phyloP scores from a whole-genome alignment of 2,797 vertebrate genomes.

The Poecilia wingei region DNA sequence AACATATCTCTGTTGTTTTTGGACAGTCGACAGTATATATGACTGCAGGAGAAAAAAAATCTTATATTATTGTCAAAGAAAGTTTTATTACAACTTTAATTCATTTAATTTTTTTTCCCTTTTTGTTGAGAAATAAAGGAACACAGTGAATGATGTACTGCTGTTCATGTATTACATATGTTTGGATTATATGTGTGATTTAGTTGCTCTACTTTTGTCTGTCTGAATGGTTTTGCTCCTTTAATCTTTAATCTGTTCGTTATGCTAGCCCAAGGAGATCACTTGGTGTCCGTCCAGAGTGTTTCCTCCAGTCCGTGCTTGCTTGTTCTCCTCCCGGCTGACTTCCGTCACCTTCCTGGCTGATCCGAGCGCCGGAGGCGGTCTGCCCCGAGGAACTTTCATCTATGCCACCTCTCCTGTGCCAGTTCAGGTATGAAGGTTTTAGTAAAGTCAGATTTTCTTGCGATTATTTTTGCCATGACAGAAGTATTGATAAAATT shows the following conservation, averaged over 20 bases:
- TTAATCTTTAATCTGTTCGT: constrained; percentile 16
- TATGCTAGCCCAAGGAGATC: constrained; percentile 92
- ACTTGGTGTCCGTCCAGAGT: constrained; percentile 95
- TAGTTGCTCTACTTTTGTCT: not conserved
- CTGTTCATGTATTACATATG: not conserved
- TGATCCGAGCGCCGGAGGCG: constrained; percentile 96
- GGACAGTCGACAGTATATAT: too few species aligned
- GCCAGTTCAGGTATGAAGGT: constrained; percentile 88
- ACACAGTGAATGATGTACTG: not conserved
- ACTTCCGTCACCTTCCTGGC: constrained; percentile 97
- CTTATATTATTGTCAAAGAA: not conserved
- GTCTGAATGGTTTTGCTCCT: constrained; percentile 5
- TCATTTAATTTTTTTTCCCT: not conserved
- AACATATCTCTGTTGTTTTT: not conserved
- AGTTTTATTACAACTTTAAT: not conserved
- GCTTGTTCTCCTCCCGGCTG: constrained; percentile 96
- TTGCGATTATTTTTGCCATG: not conserved
- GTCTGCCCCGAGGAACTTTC: constrained; percentile 95
- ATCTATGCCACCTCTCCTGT: constrained; percentile 96
- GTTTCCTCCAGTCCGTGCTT: constrained; percentile 95
- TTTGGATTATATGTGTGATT: not conserved
- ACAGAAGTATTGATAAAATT: not conserved
- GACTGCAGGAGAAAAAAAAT: not conserved
- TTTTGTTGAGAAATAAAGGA: not conserved
- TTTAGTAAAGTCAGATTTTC: not conserved